A percentile compares a stretch with the other conserved stretches of the same genome.
Evolutionary conservation across 2,113 vertebrate genomes (phyloP).

Genomic region (Forbesichthys papilliferus): DNA sequence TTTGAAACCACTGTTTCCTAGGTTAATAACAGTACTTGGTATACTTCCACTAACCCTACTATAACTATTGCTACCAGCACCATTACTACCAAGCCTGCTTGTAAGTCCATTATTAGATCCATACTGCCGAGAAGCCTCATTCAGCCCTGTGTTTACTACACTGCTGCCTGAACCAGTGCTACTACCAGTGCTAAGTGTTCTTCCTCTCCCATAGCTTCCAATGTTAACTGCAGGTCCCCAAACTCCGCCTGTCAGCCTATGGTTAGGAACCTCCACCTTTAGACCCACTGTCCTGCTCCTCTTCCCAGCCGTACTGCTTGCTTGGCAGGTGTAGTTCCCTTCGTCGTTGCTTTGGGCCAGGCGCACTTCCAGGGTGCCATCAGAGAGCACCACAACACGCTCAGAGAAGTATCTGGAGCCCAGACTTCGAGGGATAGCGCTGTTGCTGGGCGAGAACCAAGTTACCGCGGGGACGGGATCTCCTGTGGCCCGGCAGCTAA

Average conservation of each 20-base stretch:
- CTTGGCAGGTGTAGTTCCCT: slow-evolving; percentile 90
- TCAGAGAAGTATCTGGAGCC: slow-evolving; percentile 77
- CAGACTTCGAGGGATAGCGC: slow-evolving; percentile 72
- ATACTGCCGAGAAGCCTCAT: slow-evolving; percentile 4
- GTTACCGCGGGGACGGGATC: slow-evolving; percentile 81
- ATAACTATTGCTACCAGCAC: slow-evolving; percentile 4
- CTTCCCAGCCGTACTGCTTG: slow-evolving; percentile 78
- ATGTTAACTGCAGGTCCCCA: background rate
- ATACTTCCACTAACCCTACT: slow-evolving; percentile 23
- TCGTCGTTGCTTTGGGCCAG: slow-evolving; percentile 81
- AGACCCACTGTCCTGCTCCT: slow-evolving; percentile 77
- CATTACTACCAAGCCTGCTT: slow-evolving; percentile 21
- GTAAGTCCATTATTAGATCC: slow-evolving; percentile 24
- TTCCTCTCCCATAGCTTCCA: slow-evolving; percentile 13
- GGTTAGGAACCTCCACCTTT: slow-evolving; percentile 69
- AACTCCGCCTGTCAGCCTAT: slow-evolving; percentile 29
- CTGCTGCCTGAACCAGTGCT: slow-evolving; percentile 16
- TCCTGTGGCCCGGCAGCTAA: slow-evolving; percentile 81
- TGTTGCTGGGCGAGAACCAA: slow-evolving; percentile 84
- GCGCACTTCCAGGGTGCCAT: slow-evolving; percentile 85
- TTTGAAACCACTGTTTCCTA: slow-evolving; percentile 35
- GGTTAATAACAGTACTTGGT: slow-evolving; percentile 27
- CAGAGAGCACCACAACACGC: slow-evolving; percentile 67
- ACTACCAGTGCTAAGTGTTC: slow-evolving; percentile 11
- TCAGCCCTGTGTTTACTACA: slow-evolving; percentile 20